These are phyloP conservation scores for Stenodema calcarata DNA, from an alignment of 2,888 invertebrate species.

Conservation along the genomic window DNA sequence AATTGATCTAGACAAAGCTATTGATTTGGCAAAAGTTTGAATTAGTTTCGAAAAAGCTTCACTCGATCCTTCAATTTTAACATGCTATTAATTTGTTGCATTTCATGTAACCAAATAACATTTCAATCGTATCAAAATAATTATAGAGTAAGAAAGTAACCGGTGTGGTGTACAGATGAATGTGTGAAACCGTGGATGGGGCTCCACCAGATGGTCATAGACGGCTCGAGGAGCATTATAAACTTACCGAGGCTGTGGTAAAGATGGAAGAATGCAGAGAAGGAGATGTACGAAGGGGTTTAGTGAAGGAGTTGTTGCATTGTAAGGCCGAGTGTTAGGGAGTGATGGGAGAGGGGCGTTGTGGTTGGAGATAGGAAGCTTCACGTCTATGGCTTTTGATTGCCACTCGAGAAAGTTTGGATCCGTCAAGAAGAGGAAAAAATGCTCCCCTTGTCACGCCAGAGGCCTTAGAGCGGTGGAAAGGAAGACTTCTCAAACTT, in stretches of 20 bases:
- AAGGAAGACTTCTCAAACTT: neutral
- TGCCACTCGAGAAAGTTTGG: neutral
- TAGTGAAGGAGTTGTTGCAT: neutral
- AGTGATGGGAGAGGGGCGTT: neutral
- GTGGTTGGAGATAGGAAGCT: neutral
- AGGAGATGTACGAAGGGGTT: neutral
- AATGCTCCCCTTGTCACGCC: neutral
- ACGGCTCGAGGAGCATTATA: neutral
- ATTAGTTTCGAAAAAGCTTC: too few species aligned
- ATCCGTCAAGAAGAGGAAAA: conserved; percentile 1
- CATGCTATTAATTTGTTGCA: too few species aligned
- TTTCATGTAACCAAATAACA: too few species aligned
- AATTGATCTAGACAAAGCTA: too few species aligned
- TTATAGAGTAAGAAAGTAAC: too few species aligned
- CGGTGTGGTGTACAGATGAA: too few species aligned
- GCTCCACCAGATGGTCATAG: neutral
- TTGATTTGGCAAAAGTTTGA: too few species aligned
- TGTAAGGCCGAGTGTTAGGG: neutral
- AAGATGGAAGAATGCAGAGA: neutral
- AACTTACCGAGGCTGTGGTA: neutral
- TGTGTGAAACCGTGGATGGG: too few species aligned
- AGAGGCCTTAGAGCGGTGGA: neutral
- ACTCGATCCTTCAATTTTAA: too few species aligned
- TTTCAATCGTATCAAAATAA: too few species aligned
- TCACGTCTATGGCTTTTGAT: conserved; percentile 2